Conservation (phyloP, 2,888 invertebrate species). For the Parochlus steinenii region DNA sequence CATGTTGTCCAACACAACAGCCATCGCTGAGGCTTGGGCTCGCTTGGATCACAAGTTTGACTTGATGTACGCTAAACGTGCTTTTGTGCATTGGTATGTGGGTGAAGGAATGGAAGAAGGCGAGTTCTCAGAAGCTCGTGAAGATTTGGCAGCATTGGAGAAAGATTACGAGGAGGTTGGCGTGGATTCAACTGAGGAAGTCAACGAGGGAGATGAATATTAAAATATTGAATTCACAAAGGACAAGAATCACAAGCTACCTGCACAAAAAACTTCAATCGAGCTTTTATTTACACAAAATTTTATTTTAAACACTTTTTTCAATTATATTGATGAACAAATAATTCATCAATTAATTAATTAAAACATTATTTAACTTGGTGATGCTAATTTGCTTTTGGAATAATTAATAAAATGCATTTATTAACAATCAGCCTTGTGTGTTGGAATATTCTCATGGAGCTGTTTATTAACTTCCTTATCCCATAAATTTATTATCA, state of each 20-base stretch:
- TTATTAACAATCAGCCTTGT: too few species aligned
- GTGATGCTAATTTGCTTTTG: too few species aligned
- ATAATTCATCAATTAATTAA: too few species aligned
- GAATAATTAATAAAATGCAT: too few species aligned
- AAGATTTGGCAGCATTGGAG: slow-evolving; percentile 66
- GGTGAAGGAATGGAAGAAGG: slow-evolving; percentile 80
- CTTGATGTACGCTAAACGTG: slow-evolving; percentile 89
- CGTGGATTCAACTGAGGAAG: slow-evolving; percentile 54
- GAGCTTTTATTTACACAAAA: too few species aligned
- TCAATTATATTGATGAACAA: too few species aligned
- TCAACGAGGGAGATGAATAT: slow-evolving; percentile 52
- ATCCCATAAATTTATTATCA: slow-evolving; percentile 23
- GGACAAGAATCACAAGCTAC: too few species aligned
- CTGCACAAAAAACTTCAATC: too few species aligned
- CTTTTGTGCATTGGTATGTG: slow-evolving; percentile 91
- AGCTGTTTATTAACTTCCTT: slow-evolving; percentile 10
- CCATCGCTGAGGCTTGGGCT: slow-evolving; percentile 93
- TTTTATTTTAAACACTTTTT: too few species aligned
- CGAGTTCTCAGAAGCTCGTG: slow-evolving; percentile 75
- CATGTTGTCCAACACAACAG: slow-evolving; percentile 93
- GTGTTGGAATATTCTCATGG: too few species aligned
- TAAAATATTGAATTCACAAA: slow-evolving; percentile 25
- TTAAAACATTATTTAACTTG: too few species aligned
- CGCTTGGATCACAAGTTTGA: slow-evolving; percentile 89
- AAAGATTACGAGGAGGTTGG: slow-evolving; percentile 69